Percentiles rank a stretch among this genome's conserved stretches.
phyloP scores from a whole-genome alignment of 1,140 invertebrate species.

The Amyelois transitella region DNA sequence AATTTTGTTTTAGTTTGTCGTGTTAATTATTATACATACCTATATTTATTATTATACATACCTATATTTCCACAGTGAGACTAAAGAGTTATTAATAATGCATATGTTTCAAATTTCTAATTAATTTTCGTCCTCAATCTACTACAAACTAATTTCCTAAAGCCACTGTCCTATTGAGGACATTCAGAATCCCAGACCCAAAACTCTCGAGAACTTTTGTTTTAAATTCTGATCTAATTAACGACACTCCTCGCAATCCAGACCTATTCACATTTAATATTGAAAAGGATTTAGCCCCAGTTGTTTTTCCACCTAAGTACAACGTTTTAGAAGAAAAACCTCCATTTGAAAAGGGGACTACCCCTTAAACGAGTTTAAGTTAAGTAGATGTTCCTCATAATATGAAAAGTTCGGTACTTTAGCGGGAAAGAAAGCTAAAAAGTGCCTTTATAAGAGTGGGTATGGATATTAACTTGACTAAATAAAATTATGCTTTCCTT shows the following conservation, averaged over 20 bases:
- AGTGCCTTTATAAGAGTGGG: conserved; percentile 5
- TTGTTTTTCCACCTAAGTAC: conserved; percentile 1
- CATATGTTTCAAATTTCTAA: background rate
- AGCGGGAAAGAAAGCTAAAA: conserved; percentile 8
- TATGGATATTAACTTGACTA: conserved; percentile 5
- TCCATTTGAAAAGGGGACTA: background rate
- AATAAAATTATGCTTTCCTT: conserved; percentile 7
- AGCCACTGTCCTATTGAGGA: background rate
- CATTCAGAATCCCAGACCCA: background rate
- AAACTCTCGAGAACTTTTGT: conserved; percentile 2
- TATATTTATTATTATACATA: too few relatives aligned
- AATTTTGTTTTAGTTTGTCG: too few relatives aligned
- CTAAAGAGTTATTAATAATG: background rate
- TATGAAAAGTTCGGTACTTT: conserved; percentile 12
- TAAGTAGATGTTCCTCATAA: conserved; percentile 14
- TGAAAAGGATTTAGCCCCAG: conserved; percentile 11
- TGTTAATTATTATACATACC: too few relatives aligned
- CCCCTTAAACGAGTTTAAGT: conserved; percentile 6
- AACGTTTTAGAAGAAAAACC: conserved; percentile 9
- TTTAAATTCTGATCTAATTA: conserved; percentile 10
- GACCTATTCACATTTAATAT: conserved; percentile 11
- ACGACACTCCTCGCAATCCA: conserved; percentile 1
- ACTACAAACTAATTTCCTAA: background rate
- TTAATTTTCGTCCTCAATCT: background rate
- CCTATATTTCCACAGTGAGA: too few relatives aligned